phyloP scores from a whole-genome alignment of 2,797 vertebrate genomes.

The Sciurus vulgaris region DNA sequence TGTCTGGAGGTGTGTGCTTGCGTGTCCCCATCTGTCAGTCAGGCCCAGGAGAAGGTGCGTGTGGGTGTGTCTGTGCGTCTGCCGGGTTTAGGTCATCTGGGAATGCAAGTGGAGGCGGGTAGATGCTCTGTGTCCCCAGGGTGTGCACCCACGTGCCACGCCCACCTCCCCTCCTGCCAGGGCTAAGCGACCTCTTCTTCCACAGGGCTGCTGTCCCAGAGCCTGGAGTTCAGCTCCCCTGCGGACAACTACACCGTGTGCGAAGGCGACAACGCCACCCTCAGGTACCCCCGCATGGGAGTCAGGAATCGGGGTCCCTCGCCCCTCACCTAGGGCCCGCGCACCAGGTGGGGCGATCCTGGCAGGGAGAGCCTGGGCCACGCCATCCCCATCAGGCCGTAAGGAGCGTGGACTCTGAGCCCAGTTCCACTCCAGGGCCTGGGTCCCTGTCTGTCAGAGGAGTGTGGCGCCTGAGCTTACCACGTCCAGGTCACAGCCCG shows the following conservation, averaged over 20 bases:
- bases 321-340: no score
- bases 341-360: background rate
- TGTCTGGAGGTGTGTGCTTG: background rate
- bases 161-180: background rate
- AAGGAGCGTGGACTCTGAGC: background rate
- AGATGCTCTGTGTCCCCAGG: background rate
- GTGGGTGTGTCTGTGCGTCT: background rate
- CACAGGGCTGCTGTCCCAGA: conserved; percentile 90
- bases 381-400: background rate
- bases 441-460: background rate
- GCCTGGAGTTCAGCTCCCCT: conserved; percentile 92
- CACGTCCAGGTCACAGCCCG: rapidly evolving
- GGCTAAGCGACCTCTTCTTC: background rate
- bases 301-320: no score
- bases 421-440: background rate
- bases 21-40: no score
- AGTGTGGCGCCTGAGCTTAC: background rate
- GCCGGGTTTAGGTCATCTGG: background rate
- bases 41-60: background rate
- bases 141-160: rapidly evolving
- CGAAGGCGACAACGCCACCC: conserved; percentile 93
- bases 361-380: background rate
- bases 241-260: conserved; percentile 96
- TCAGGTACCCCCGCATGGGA: conserved; percentile 89
- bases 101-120: rapidly evolving